Evolutionary conservation across 2,113 vertebrate species (phyloP).

Genomic region (Thamnophis sirtalis): DNA sequence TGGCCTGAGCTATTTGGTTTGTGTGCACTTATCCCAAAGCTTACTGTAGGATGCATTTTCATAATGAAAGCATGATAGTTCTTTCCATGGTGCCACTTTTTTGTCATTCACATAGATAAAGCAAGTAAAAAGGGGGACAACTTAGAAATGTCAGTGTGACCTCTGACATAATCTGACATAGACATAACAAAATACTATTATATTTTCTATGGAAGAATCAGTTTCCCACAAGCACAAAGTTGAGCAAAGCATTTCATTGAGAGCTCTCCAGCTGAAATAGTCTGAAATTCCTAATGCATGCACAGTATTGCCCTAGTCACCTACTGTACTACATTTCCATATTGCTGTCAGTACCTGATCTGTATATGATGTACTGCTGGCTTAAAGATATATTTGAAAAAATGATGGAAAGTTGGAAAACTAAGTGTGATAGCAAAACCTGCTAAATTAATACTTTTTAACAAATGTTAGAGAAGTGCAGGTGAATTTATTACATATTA

Average conservation of each 20-base stretch:
- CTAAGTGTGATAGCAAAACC: not conserved
- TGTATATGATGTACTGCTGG: not conserved
- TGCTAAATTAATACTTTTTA: not conserved
- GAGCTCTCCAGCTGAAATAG: not conserved
- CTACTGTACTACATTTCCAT: not conserved
- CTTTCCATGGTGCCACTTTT: not conserved
- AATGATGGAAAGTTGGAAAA: not conserved
- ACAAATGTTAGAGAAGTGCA: not conserved
- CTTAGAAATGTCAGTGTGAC: slow-evolving; percentile 19
- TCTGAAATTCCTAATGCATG: not conserved
- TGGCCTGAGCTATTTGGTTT: slow-evolving; percentile 4
- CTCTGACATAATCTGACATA: not conserved
- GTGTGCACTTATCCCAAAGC: not conserved
- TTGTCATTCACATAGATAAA: not conserved
- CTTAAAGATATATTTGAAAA: not conserved
- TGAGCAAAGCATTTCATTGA: not conserved
- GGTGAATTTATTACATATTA: not conserved
- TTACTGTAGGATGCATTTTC: not conserved
- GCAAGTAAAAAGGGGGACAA: not conserved
- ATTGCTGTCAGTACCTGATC: not conserved
- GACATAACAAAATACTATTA: slow-evolving; percentile 3
- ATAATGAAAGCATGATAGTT: not conserved
- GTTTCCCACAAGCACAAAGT: not conserved
- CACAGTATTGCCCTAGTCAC: not conserved
- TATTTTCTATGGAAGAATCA: slow-evolving; percentile 4